These are phyloP conservation scores for Enteromius treurensis DNA, from an alignment of 2,797 vertebrate species.

Conservation along the genomic window DNA sequence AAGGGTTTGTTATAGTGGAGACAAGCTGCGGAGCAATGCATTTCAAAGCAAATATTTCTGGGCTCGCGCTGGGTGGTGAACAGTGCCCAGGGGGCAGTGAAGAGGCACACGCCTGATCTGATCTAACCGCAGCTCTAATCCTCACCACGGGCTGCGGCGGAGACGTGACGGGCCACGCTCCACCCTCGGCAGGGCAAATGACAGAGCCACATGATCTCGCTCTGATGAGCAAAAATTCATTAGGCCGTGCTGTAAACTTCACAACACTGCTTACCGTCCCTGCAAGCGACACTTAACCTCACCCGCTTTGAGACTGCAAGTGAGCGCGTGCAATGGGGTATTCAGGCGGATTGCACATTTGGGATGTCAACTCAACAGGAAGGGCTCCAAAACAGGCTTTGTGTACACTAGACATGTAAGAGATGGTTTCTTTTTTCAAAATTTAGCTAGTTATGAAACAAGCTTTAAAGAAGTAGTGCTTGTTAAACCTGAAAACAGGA, in stretches of 20 bases:
- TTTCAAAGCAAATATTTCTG: slow-evolving; percentile 56
- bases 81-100: slow-evolving; percentile 27
- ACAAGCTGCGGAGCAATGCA: slow-evolving; percentile 46
- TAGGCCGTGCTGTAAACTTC: slow-evolving; percentile 36
- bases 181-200: slow-evolving; percentile 21
- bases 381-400: not conserved
- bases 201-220: slow-evolving; percentile 13
- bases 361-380: not conserved
- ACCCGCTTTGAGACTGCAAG: slow-evolving; percentile 2
- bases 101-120: slow-evolving; percentile 33
- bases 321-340: not conserved
- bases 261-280: slow-evolving; percentile 16
- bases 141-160: slow-evolving; percentile 13
- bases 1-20: slow-evolving; percentile 36
- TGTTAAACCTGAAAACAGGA: not conserved
- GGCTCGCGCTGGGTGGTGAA: slow-evolving; percentile 14
- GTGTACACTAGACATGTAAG: not conserved
- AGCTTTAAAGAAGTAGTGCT: not conserved
- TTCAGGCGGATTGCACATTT: not conserved
- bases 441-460: not conserved
- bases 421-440: not conserved
- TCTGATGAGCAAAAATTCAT: slow-evolving; percentile 48
- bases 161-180: slow-evolving; percentile 2
- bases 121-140: slow-evolving; percentile 56
- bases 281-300: slow-evolving; percentile 38